Evolutionary conservation across 2,797 vertebrate species (phyloP).

Genomic region (Helostoma temminkii): DNA sequence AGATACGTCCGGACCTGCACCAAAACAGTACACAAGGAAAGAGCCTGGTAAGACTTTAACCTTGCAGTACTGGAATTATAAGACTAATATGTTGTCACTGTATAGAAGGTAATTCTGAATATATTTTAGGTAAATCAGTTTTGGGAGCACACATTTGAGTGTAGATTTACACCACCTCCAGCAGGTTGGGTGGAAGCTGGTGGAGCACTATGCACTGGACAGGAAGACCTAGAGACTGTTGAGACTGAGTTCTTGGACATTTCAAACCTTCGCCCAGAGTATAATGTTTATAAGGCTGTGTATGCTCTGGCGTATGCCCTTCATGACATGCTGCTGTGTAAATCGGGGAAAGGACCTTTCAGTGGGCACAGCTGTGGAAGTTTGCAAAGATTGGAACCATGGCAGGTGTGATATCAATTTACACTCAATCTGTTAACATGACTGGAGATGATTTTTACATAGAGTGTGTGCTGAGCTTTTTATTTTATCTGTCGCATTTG

Average conservation of each 20-base stretch:
- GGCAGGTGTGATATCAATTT: slow-evolving; percentile 70
- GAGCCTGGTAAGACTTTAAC: slow-evolving; percentile 46
- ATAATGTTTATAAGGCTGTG: slow-evolving; percentile 75
- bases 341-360: slow-evolving; percentile 72
- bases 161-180: slow-evolving; percentile 38
- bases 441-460: no score
- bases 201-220: slow-evolving; percentile 56
- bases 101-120: neutral
- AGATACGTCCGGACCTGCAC: slow-evolving; percentile 40
- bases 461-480: neutral
- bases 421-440: neutral
- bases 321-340: slow-evolving; percentile 67
- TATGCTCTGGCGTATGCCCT: slow-evolving; percentile 77
- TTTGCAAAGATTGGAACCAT: slow-evolving; percentile 64
- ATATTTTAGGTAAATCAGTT: slow-evolving; percentile 48
- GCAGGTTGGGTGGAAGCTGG: slow-evolving; percentile 20
- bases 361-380: slow-evolving; percentile 60
- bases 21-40: slow-evolving; percentile 38
- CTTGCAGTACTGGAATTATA: neutral
- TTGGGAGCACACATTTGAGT: slow-evolving; percentile 64
- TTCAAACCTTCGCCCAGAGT: slow-evolving; percentile 53
- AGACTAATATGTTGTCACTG: neutral
- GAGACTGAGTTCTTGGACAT: slow-evolving; percentile 56
- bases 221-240: slow-evolving; percentile 42
- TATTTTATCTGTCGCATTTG: neutral